Base-by-base conservation (phyloP, 2,888 invertebrate genomes). In the Capitulum mitella region DNA sequence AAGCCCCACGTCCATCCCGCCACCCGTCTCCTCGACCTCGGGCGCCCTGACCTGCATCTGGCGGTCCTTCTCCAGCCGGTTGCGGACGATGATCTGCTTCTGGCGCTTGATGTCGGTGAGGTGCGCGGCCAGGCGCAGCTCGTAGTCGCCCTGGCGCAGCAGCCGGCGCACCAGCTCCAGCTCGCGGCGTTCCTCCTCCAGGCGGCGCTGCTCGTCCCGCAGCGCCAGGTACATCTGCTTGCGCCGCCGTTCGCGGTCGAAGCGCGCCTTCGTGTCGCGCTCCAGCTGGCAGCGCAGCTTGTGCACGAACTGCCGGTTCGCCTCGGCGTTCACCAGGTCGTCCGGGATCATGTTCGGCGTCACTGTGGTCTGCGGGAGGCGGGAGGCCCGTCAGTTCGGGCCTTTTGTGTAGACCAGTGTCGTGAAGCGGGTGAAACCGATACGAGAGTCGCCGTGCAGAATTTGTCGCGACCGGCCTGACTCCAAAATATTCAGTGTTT, bases 151-250 rank as follows among this genome's bases (percentile, higher is more conserved):
- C 64, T 70, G 64, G 5, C 64, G 64, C 64, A 70, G 64, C 64
- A 70, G 19, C 12, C 64, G 64, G 3, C 37, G 64, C 64, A 70
- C 64, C 64, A 70, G 34, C 37, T 70, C 64, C 64, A 70, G 6
- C 64, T 70, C 64, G 3, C 64, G 34, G 32, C 32, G 64, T 37
- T 70, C 64, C 34, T 70, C 64, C 64, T 70, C 64, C 64, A 6
- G 64, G 1, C 22, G 37, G 1, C 64, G 64, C 64, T 70, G 64
- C 37, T 70, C 32, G 37, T 70, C 64, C 19, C 64, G 64, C 64
- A 70, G 37, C 34, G 64, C 64, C 64, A 70, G 64, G 64, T 70
- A 70, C 64, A 70, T 70, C 64, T 70, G 64, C 37, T 70, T 70
- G 19, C 64, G 34, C 37, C 37, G 34, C 64, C 37, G 34, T 37